A percentile compares a stretch with the other conserved stretches of the same genome.
phyloP scores from a whole-genome alignment of 2,113 vertebrate species.

The Copsychus sechellarum region DNA sequence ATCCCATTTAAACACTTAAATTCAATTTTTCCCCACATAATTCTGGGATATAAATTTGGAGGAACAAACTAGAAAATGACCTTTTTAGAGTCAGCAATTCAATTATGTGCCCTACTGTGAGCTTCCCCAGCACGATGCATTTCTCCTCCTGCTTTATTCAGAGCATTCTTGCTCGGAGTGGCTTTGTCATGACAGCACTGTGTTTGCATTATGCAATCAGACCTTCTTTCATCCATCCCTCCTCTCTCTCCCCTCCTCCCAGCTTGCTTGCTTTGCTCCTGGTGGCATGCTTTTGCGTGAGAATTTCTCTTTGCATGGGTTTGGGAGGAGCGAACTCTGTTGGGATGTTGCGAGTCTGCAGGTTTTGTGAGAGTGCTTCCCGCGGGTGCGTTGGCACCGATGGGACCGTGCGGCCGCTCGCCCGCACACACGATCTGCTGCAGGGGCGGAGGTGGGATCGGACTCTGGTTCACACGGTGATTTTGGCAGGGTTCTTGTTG shows the following conservation, averaged over 20 bases:
- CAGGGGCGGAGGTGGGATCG: constrained; percentile 36
- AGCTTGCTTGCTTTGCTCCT: constrained; percentile 35
- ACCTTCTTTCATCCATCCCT: constrained; percentile 50
- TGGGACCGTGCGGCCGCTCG: background rate
- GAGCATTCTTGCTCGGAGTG: constrained; percentile 2
- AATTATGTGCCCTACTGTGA: constrained; percentile 32
- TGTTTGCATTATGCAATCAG: constrained; percentile 65
- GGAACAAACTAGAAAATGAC: constrained; percentile 62
- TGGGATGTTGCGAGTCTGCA: constrained; percentile 52
- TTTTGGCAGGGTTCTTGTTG: constrained; percentile 65
- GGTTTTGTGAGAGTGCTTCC: constrained; percentile 62
- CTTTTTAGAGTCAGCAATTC: constrained; percentile 54
- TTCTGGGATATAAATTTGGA: constrained; percentile 61
- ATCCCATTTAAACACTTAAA: constrained; percentile 61
- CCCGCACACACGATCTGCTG: constrained; percentile 47
- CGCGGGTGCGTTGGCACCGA: constrained; percentile 19
- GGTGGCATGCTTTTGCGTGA: constrained; percentile 65
- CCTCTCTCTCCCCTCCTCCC: background rate
- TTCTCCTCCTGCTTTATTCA: background rate
- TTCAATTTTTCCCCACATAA: constrained; percentile 48
- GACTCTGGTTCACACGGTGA: constrained; percentile 64
- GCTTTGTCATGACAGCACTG: constrained; percentile 62
- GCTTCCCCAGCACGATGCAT: background rate
- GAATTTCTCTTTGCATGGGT: constrained; percentile 66
- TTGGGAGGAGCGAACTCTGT: constrained; percentile 55